A percentile compares a stretch with the other conserved stretches of the same genome.
These are phyloP conservation scores for Philereme vetulata DNA, from an alignment of 2,888 invertebrate genomes.

Conservation along the genomic window DNA sequence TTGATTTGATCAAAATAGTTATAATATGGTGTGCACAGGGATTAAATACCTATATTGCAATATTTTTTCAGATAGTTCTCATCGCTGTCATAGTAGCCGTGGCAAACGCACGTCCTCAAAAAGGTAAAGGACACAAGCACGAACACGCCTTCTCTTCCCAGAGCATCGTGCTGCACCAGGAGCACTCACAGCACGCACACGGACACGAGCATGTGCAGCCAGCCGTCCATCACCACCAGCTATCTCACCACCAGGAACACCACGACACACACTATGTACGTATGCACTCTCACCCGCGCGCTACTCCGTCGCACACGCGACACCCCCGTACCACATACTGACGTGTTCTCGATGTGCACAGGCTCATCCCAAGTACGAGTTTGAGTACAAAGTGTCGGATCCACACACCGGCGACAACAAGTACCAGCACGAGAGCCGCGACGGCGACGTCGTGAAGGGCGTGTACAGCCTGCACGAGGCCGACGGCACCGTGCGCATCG, in stretches of 20 bases:
- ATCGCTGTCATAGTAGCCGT: conserved; percentile 38
- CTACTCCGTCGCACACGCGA: not conserved
- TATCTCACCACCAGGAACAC: conserved; percentile 8
- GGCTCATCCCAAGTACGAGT: no score
- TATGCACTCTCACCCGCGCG: conserved; percentile 2
- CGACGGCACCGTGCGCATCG: no score
- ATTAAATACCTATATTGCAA: no score
- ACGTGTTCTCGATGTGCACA: no score
- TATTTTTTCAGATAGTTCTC: conserved; percentile 38
- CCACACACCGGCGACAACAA: no score
- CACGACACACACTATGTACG: conserved; percentile 28
- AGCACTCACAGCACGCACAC: conserved; percentile 24
- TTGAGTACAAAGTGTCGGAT: no score
- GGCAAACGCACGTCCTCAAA: conserved; percentile 46
- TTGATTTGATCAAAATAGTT: no score
- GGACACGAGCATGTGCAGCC: conserved; percentile 36
- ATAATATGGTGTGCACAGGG: no score
- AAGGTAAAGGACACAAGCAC: conserved; percentile 38
- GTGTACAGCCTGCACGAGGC: no score
- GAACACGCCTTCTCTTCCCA: conserved; percentile 51
- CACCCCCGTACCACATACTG: not conserved
- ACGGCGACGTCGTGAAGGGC: no score
- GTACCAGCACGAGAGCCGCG: no score
- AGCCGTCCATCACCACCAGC: conserved; percentile 1
- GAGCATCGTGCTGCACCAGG: conserved; percentile 52